These are phyloP conservation scores for Danaus melanippus DNA, from an alignment of 1,140 invertebrate species.

Conservation along the genomic window DNA sequence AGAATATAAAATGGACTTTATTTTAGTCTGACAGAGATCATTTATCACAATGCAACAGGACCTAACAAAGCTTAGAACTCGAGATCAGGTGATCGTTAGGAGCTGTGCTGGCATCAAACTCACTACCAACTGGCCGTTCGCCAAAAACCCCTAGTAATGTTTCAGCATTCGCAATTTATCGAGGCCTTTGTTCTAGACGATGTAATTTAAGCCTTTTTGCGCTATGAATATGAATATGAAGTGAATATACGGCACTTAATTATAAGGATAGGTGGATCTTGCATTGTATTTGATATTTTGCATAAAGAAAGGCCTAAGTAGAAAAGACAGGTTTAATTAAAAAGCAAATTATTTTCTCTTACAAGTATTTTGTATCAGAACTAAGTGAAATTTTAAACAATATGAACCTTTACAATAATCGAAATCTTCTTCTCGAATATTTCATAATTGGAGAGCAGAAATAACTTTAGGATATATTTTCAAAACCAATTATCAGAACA, in stretches of 20 bases:
- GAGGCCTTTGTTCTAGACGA: slow-evolving; percentile 17
- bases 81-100: slow-evolving; percentile 23
- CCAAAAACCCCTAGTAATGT: slow-evolving; percentile 17
- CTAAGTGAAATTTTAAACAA: too few relatives aligned
- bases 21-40: slow-evolving; percentile 12
- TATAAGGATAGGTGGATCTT: too few relatives aligned
- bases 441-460: too few relatives aligned
- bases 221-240: slow-evolving; percentile 1
- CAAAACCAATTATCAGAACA: too few relatives aligned
- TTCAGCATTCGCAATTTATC: slow-evolving; percentile 19
- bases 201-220: slow-evolving; percentile 9
- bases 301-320: not conserved
- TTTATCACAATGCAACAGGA: slow-evolving; percentile 27
- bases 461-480: too few relatives aligned
- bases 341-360: not conserved
- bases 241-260: not conserved
- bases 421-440: too few relatives aligned
- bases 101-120: slow-evolving; percentile 19
- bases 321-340: slow-evolving; percentile 1
- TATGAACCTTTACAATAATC: too few relatives aligned
- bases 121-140: slow-evolving; percentile 13
- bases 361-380: not conserved
- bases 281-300: too few relatives aligned
- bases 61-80: slow-evolving; percentile 25
- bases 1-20: too few relatives aligned